Base-by-base conservation (phyloP, 2,113 vertebrate genomes). In the Tyto alba region DNA sequence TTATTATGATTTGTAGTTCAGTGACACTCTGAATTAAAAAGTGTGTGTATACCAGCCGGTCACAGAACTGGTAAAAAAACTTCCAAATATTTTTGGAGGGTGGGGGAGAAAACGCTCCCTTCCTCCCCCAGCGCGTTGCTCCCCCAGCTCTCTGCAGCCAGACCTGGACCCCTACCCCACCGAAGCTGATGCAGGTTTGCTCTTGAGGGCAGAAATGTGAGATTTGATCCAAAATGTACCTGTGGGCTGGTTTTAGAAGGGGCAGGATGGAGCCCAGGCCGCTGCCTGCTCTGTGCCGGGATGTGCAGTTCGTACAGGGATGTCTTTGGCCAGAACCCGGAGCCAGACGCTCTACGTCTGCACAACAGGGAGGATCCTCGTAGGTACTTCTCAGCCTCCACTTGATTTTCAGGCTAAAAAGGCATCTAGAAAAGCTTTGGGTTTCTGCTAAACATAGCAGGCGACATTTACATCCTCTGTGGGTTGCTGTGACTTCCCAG, bases 391-490 rank as follows among this genome's bases (percentile, higher is more conserved):
- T 40, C 71, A 1, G 32, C 0, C 16, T 2, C 64, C 20, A 3
- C 50, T 59, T 16, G 5, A 9, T 20, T 47, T n/a, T 5, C 55
- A 66, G 72, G 62, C 43, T n/a, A 23, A 25, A 36, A 72, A 71
- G n/a, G 32, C 56, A 18, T 1, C 6, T 23, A 3, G 1, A 9
- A 38, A 43, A 48, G 32, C 63, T 91, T n/a, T 19, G 22, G 0
- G 6, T 32, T 71, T 41, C 16, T 36, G 72, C 38, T 16, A 6
- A 45, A 13, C 7, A 0, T 1, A 43, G 77, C 52, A 72, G 66
- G 88, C 12, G 73, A 53, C 48, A 21, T 27, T 11, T 1, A 32
- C 5, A 3, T 45, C 64, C 81, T 18, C 0, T 0, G 0, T 1
- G 68, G 52, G 48, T 4, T 40, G 47, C 22, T 92, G 45, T 14